Evolutionary conservation across 1,140 invertebrate genomes (phyloP), one percentile per base, ranked within the genome.

Genomic region (Drosophila auraria): DNA sequence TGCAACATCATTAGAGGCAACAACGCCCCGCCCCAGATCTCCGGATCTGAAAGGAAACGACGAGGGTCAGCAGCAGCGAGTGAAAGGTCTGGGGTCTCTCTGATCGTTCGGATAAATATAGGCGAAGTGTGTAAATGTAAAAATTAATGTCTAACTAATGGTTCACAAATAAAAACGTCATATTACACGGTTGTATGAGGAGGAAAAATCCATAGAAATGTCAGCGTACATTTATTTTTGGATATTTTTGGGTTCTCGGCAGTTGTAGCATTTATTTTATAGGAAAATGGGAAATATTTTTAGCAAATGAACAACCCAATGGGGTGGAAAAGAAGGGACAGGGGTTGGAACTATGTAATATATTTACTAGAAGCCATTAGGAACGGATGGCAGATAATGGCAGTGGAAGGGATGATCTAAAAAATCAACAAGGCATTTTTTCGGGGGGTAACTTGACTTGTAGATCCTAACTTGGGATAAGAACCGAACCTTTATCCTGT

Each of bases 1-100:
- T 87, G 54, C 71, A 69, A 69, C 66, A 62, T 83, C 83, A 86
- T 87, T 87, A 58, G 36, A 12, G 56, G 38, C 33, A 44, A 8
- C 36, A 40, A 61, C 57, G 56, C 62, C 62, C 25, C 27, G 56
- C 62, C 62, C 25, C 27, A 23, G 17, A 36, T 33, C 15, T 30
- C n/a, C 15, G 50, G 30, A 59, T 30, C n/a, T 59, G 53, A 15
- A 59, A 62, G 51, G 51, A 53, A 53, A 53, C 12, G 12, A 30
- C 4, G 59, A 50, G 3, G 5, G 17, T 38, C 12, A 51, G 8
- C 15, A 15, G 25, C 27, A 15, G 25, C 27, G 53, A 56, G 63
- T 47, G 63, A 66, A 62, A 66, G 63, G 56, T 33, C 33, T 40
- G 20, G 30, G 14, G 30, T 33, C 33, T 5, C 12, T 23, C 12